Conservation (phyloP, 2,888 invertebrate genomes). For the Drosophila parthenogenetica region DNA sequence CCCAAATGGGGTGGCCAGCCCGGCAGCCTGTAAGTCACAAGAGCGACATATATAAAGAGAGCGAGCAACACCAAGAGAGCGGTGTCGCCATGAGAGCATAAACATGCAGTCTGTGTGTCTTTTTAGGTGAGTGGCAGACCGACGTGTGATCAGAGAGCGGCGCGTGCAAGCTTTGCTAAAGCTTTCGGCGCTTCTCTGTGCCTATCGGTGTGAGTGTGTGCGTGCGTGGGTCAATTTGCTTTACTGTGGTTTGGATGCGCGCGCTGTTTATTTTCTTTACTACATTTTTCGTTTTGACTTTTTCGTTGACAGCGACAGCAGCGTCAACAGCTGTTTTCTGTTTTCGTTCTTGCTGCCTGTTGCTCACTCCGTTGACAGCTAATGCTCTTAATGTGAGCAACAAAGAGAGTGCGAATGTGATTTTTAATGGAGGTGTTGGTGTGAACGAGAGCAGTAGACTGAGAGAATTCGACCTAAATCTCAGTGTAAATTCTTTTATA, state of each 20-base stretch:
- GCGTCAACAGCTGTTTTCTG: slow-evolving; percentile 74
- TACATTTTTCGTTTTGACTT: slow-evolving; percentile 20
- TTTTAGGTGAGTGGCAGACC: slow-evolving; percentile 23
- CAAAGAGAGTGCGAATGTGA: neutral
- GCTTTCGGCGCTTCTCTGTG: slow-evolving; percentile 39
- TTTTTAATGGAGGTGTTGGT: neutral
- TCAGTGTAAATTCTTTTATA: slow-evolving; percentile 51
- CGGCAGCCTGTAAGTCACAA: slow-evolving; percentile 6
- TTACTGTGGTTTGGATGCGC: slow-evolving; percentile 39
- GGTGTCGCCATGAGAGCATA: slow-evolving; percentile 3
- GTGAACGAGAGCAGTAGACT: neutral
- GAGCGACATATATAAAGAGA: slow-evolving; percentile 10
- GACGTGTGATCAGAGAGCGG: slow-evolving; percentile 60
- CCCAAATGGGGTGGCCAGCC: slow-evolving; percentile 57
- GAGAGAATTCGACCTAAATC: slow-evolving; percentile 50
- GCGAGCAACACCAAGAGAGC: neutral
- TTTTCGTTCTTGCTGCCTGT: slow-evolving; percentile 60
- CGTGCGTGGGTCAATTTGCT: slow-evolving; percentile 21
- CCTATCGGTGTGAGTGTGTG: neutral
- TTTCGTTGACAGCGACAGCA: slow-evolving; percentile 17
- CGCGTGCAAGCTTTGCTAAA: slow-evolving; percentile 67
- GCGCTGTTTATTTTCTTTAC: slow-evolving; percentile 22
- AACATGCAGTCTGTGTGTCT: slow-evolving; percentile 8
- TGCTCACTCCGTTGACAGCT: slow-evolving; percentile 42
- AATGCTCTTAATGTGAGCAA: slow-evolving; percentile 12